phyloP scores from a whole-genome alignment of 2,888 invertebrate species.

The Sericinus montela region DNA sequence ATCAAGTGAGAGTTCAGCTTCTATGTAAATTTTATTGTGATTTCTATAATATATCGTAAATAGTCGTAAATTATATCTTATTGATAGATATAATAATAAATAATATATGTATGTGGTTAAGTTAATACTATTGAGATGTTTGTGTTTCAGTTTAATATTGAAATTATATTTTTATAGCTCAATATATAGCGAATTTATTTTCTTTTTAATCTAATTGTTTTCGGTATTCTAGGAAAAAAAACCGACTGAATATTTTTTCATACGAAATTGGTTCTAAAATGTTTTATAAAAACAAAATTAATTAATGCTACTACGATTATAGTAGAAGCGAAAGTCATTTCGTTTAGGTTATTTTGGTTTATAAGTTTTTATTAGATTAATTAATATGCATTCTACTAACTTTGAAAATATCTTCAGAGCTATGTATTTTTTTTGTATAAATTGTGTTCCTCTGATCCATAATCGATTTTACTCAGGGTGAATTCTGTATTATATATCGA shows the following conservation, averaged over 20 bases:
- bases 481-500: no score
- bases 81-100: slow-evolving; percentile 25
- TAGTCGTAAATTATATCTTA: slow-evolving; percentile 24
- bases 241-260: slow-evolving; percentile 25
- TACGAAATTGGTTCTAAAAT: neutral
- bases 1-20: slow-evolving; percentile 28
- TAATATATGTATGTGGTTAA: slow-evolving; percentile 28
- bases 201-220: neutral
- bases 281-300: no score
- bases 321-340: no score
- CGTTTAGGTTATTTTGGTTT: no score
- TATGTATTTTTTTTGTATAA: no score
- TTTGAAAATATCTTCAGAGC: no score
- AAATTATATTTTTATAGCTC: slow-evolving; percentile 13
- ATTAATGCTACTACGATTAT: no score
- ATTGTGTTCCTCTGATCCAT: no score
- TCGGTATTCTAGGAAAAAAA: neutral
- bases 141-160: neutral
- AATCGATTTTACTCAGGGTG: no score
- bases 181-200: slow-evolving; percentile 12
- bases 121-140: slow-evolving; percentile 11
- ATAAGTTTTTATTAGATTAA: no score
- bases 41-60: slow-evolving; percentile 28
- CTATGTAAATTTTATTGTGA: slow-evolving; percentile 33
- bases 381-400: no score